A percentile compares a stretch with the other conserved stretches of the same genome.
These are phyloP conservation scores for Callospermophilus lateralis DNA, from an alignment of 2,113 vertebrate genomes.

Conservation along the genomic window DNA sequence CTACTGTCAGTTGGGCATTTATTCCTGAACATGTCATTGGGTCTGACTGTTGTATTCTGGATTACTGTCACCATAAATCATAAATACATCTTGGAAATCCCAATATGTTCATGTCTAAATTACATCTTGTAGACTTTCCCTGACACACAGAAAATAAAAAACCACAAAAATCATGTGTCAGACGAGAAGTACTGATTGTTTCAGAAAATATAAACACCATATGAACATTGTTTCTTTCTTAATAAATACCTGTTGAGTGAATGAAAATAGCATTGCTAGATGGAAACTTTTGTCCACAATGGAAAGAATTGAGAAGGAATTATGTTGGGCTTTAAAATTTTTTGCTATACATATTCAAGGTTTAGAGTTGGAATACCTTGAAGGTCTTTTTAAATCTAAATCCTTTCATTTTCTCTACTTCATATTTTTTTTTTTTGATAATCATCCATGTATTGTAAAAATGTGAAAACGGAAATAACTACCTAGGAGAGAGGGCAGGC, in stretches of 20 bases:
- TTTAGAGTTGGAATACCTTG: not conserved
- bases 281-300: not conserved
- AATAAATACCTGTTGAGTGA: not conserved
- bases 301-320: not conserved
- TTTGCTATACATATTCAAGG: not conserved
- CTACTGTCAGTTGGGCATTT: not conserved
- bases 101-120: not conserved
- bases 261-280: not conserved
- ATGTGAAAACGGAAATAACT: not conserved
- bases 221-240: not conserved
- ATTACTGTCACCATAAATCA: not conserved
- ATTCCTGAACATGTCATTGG: not conserved
- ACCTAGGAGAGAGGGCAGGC: not conserved
- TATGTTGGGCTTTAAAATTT: not conserved
- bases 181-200: not conserved
- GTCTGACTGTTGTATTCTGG: slow-evolving; percentile 15
- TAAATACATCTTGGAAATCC: slow-evolving; percentile 28
- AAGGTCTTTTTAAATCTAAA: not conserved
- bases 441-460: not conserved
- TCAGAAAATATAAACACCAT: slow-evolving; percentile 14
- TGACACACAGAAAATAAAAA: not conserved
- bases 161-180: not conserved
- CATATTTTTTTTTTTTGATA: not conserved
- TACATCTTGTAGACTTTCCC: not conserved
- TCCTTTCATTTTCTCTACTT: not conserved